phyloP scores from a whole-genome alignment of 1,140 invertebrate genomes.

The Drosophila grimshawi region DNA sequence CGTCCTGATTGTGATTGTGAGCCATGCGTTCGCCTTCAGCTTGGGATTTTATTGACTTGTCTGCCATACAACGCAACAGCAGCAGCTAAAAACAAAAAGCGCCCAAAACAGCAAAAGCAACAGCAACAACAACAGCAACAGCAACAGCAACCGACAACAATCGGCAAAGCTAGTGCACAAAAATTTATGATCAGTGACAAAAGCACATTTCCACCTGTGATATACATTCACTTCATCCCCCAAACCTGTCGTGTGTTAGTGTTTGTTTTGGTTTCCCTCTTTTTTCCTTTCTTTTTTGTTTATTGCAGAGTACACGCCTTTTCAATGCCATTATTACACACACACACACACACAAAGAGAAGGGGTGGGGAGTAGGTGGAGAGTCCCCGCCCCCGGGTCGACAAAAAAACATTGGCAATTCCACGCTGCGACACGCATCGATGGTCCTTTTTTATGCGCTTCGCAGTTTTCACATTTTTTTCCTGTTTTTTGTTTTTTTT shows the following conservation, averaged over 20 bases:
- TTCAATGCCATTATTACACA: conserved; percentile 57
- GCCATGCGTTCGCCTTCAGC: conserved; percentile 46
- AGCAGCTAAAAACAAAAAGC: conserved; percentile 33
- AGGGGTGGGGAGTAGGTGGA: too few relatives aligned
- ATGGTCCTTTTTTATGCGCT: conserved; percentile 74
- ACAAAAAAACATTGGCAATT: conserved; percentile 42
- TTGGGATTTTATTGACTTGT: conserved; percentile 71
- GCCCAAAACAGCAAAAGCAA: conserved; percentile 25
- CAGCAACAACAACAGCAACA: conserved; percentile 36
- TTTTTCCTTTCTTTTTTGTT: conserved; percentile 54
- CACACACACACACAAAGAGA: background rate
- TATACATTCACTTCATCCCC: conserved; percentile 65
- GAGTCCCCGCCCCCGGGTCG: conserved; percentile 23
- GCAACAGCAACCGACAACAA: conserved; percentile 26
- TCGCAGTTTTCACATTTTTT: conserved; percentile 62
- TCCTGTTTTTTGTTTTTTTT: conserved; percentile 45
- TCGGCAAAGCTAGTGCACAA: conserved; percentile 50
- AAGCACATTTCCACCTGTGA: conserved; percentile 80
- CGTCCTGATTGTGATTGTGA: conserved; percentile 2
- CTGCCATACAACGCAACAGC: conserved; percentile 38
- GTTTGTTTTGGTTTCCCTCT: conserved; percentile 37
- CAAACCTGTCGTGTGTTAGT: conserved; percentile 18
- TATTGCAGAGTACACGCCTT: conserved; percentile 58
- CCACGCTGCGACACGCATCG: conserved; percentile 65
- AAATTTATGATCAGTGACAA: conserved; percentile 82